Percentiles rank a stretch among this genome's conserved stretches.
These are phyloP conservation scores for Pseudochaenichthys georgianus DNA, from an alignment of 2,797 vertebrate genomes.

Conservation along the genomic window DNA sequence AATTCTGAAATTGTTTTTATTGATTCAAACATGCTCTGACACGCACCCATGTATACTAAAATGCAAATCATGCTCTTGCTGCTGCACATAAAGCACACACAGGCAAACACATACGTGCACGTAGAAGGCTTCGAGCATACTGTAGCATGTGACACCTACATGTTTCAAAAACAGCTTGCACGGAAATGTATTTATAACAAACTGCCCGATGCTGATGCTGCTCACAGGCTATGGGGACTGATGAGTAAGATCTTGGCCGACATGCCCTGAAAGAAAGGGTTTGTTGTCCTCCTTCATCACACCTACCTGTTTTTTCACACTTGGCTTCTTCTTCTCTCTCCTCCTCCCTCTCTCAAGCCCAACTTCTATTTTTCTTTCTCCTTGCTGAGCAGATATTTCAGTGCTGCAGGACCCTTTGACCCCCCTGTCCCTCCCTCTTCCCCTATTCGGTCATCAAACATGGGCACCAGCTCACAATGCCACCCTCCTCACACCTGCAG, in stretches of 20 bases:
- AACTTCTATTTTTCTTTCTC: conserved; percentile 51
- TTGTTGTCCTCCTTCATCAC: conserved; percentile 76
- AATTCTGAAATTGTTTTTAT: not conserved
- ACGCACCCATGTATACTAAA: not conserved
- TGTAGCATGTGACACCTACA: conserved; percentile 23
- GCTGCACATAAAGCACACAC: not conserved
- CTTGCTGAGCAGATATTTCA: conserved; percentile 61
- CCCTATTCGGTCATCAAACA: conserved; percentile 50
- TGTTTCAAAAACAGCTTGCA: conserved; percentile 23
- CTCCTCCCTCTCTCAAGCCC: conserved; percentile 25
- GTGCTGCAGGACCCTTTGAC: conserved; percentile 41
- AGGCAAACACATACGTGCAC: not conserved
- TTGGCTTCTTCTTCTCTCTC: conserved; percentile 58
- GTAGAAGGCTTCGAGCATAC: conserved; percentile 14
- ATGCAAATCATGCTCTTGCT: conserved; percentile 14
- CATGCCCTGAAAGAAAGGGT: conserved; percentile 78
- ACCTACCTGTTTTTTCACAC: conserved; percentile 80
- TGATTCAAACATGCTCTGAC: conserved; percentile 19
- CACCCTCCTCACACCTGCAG: conserved; percentile 76
- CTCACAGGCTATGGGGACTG: conserved; percentile 68
- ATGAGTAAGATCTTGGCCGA: conserved; percentile 76
- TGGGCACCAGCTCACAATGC: conserved; percentile 60
- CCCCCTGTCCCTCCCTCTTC: conserved; percentile 2
- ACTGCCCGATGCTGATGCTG: conserved; percentile 48
- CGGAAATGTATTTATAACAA: conserved; percentile 30